Percentiles rank a stretch among this genome's conserved stretches.
Evolutionary conservation across 2,888 invertebrate genomes (phyloP).

Genomic region (Hipparchia sbordonii): DNA sequence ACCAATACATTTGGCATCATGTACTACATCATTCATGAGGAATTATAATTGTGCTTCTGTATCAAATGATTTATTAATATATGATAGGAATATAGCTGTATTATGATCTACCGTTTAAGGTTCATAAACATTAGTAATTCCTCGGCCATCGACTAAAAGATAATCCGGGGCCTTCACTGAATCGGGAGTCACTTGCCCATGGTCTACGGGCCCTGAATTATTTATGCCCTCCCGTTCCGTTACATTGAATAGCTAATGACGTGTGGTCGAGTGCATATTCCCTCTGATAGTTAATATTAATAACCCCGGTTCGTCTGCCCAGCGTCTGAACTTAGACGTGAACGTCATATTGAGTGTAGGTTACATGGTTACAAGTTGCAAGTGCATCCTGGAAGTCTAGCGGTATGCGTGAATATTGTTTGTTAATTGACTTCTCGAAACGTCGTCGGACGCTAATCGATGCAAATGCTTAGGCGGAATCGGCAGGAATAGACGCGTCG

Average conservation of each 20-base stretch:
- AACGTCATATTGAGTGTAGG: slow-evolving; percentile 36
- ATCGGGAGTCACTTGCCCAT: slow-evolving; percentile 49
- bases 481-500: slow-evolving; percentile 21
- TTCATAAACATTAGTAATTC: slow-evolving; percentile 29
- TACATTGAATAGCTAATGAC: slow-evolving; percentile 75
- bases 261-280: slow-evolving; percentile 55
- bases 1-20: background rate
- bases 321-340: slow-evolving; percentile 43
- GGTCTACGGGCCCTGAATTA: slow-evolving; percentile 61
- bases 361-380: slow-evolving; percentile 37
- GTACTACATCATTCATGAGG: slow-evolving; percentile 16
- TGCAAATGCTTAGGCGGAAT: slow-evolving; percentile 23
- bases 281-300: slow-evolving; percentile 58
- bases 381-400: slow-evolving; percentile 39
- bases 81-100: slow-evolving; percentile 17
- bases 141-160: slow-evolving; percentile 31
- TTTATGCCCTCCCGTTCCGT: slow-evolving; percentile 71
- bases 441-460: slow-evolving; percentile 21
- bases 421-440: slow-evolving; percentile 34
- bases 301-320: slow-evolving; percentile 48
- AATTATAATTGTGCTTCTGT: slow-evolving; percentile 16
- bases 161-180: slow-evolving; percentile 34
- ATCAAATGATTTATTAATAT: slow-evolving; percentile 12
- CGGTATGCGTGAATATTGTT: slow-evolving; percentile 30
- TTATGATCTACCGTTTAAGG: slow-evolving; percentile 19